phyloP scores from a whole-genome alignment of 1,140 invertebrate genomes.

The Pachyrhynchus sulphureomaculatus region DNA sequence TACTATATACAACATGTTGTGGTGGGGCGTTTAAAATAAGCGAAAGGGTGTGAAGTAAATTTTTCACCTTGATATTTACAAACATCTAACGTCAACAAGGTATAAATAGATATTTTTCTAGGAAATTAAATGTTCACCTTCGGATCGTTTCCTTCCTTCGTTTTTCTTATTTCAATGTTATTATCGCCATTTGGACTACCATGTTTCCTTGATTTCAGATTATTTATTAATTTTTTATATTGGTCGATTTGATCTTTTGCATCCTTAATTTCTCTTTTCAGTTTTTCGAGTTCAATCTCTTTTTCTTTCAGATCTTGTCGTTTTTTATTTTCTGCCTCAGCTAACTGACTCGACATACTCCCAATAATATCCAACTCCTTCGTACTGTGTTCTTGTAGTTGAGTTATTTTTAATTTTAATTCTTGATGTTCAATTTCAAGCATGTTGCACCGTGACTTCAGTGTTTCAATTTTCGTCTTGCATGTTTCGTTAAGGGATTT shows the following conservation, averaged over 20 bases:
- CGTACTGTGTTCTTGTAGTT: not conserved
- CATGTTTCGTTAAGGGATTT: slow-evolving; percentile 52
- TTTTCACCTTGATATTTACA: too few species aligned
- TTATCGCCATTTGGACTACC: not conserved
- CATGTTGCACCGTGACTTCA: slow-evolving; percentile 58
- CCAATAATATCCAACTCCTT: not conserved
- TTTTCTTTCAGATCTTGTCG: slow-evolving; percentile 30
- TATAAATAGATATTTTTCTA: too few species aligned
- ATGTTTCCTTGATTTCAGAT: not conserved
- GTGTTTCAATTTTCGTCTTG: slow-evolving; percentile 60
- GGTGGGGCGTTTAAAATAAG: too few species aligned
- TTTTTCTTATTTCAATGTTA: not conserved
- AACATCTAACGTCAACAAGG: too few species aligned
- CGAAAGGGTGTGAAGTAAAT: too few species aligned
- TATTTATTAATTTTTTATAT: slow-evolving; percentile 22
- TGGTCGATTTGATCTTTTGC: slow-evolving; percentile 11
- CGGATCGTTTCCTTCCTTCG: not conserved
- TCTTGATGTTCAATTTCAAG: slow-evolving; percentile 58
- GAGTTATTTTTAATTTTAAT: slow-evolving; percentile 49
- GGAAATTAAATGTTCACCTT: too few species aligned
- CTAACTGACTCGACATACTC: slow-evolving; percentile 47
- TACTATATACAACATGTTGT: too few species aligned
- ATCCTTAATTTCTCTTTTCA: slow-evolving; percentile 6
- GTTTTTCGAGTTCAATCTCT: slow-evolving; percentile 9
- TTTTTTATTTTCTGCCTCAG: slow-evolving; percentile 58